Conservation (phyloP, 2,113 vertebrate species). For the Muscicapa adusta region DNA sequence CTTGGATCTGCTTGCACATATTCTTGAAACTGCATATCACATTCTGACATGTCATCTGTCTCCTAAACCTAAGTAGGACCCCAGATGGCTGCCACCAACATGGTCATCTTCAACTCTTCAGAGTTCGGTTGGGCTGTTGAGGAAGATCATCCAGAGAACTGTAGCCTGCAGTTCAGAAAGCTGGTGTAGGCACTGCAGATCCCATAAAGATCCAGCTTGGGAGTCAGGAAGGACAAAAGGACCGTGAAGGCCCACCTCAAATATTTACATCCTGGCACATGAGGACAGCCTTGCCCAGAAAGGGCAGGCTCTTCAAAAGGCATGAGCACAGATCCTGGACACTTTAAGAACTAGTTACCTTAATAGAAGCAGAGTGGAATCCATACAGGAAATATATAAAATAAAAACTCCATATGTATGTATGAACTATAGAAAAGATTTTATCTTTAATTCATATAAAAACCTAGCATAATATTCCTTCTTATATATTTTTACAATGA, state of each 20-base stretch:
- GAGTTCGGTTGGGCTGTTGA: neutral
- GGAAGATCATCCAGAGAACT: neutral
- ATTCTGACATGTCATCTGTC: neutral
- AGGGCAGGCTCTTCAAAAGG: neutral
- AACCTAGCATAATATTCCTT: neutral
- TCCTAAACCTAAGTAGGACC: neutral
- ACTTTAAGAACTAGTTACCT: neutral
- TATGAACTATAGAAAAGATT: neutral
- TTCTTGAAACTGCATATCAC: neutral
- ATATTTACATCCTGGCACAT: neutral
- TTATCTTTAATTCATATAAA: neutral
- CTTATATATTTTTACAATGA: neutral
- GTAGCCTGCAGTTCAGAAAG: neutral
- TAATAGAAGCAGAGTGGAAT: neutral
- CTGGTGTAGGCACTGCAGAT: neutral
- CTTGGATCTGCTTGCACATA: neutral
- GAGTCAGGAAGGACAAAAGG: neutral
- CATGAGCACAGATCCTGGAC: fast-evolving
- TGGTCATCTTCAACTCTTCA: neutral
- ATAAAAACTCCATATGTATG: fast-evolving
- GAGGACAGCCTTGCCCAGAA: neutral
- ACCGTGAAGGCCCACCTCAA: neutral
- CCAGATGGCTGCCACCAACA: neutral
- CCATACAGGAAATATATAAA: neutral
- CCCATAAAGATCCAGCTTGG: neutral